Evolutionary conservation across 2,888 invertebrate species (phyloP), one percentile per base, ranked within the genome.

Genomic region (Dysmachus trigonus): DNA sequence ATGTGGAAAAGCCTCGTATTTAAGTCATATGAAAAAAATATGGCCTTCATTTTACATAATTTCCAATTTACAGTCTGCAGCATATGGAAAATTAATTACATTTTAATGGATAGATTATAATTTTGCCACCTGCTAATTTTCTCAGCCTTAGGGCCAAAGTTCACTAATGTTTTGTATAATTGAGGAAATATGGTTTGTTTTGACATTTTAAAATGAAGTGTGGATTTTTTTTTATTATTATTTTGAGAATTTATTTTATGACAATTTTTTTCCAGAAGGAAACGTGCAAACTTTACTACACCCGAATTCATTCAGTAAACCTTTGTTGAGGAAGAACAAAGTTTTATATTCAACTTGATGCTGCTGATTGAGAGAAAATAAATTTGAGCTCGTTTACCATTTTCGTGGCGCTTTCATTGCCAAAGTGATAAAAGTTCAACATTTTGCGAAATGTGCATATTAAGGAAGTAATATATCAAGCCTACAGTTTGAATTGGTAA

Each of bases 371-470:
- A 62, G 27, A 22, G 18, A 62, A 62, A 62, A 62, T 18, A 62
- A 62, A 62, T 62, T 62, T 13, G 62, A 62, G 18, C 62, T 27
- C 62, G 31, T 33, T 73, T 76, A 76, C 35, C 76, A 76, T 33
- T 38, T 22, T 76, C 38, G 33, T 22, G 38, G 33, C 38, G 18
- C 33, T 76, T 76, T 38, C 76, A 76, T 76, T 76, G 76, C 76
- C 76, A 76, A 35, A 35, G 13, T 22, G 38, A 76, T 76, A 76
- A 38, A 35, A 35, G 38, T 76, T 76, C 76, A 76, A 38, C 76
- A 38, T 76, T 76, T 76, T 76, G 62, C 38, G 38, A 76, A 35
- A 76, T 38, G 38, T 38, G 38, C 76, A 76, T 76, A 76, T 35
- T 76, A 33, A 76, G 38, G 38, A 76, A 76, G 38, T 38, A 18